Conservation (phyloP, 2,888 invertebrate genomes). For the Polietes domitor region DNA sequence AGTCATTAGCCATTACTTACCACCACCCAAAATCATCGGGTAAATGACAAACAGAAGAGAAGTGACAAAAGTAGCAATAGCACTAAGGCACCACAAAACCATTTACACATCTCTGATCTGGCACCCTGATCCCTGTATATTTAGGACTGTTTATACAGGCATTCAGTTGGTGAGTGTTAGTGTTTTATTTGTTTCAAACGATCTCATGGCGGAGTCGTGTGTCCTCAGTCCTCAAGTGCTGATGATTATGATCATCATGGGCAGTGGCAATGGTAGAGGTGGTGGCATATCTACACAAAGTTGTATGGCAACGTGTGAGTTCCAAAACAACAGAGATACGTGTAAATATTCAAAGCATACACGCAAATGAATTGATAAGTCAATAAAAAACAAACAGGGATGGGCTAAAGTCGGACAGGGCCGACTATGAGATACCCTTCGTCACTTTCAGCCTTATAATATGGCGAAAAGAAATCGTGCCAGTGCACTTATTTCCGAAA, state of each 20-base stretch:
- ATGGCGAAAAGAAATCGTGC: too few relatives aligned
- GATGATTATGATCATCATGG: background rate
- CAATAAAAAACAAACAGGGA: background rate
- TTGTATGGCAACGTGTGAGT: constrained; percentile 61
- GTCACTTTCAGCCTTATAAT: too few relatives aligned
- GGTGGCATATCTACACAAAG: background rate
- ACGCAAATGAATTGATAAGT: background rate
- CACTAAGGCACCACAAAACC: background rate
- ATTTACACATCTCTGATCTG: background rate
- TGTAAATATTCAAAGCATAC: background rate
- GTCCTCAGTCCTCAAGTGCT: background rate
- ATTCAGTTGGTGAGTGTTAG: background rate
- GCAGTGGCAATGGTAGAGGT: background rate
- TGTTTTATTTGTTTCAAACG: background rate
- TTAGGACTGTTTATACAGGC: constrained; percentile 20
- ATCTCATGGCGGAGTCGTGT: background rate
- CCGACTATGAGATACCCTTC: too few relatives aligned
- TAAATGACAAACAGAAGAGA: too few relatives aligned
- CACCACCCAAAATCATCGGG: too few relatives aligned
- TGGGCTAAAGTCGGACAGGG: background rate
- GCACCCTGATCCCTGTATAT: background rate
- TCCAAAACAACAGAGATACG: constrained; percentile 28
- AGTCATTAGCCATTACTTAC: too few relatives aligned
- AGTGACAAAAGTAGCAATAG: background rate
- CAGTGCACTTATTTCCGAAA: too few relatives aligned